Base-by-base conservation (phyloP, 2,113 vertebrate genomes). In the Physeter macrocephalus region DNA sequence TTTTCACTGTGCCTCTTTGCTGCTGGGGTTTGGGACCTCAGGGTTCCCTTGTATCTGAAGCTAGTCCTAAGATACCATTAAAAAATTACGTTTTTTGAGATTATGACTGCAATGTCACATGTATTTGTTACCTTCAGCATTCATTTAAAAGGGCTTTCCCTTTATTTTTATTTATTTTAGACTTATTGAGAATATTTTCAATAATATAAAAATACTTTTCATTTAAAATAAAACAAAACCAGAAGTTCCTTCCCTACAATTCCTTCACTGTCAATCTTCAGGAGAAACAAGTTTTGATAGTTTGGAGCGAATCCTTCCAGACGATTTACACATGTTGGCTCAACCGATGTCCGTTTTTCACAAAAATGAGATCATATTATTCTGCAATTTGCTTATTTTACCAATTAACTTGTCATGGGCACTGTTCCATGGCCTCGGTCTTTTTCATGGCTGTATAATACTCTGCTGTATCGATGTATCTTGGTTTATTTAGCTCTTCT, bases 91-190 rank as follows among this genome's bases (percentile, higher is more conserved):
- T 41, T 93, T 90, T 77, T 91, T 82, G 69, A 88, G 23, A 82
- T 72, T 86, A 62, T 91, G 31, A 83, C 31, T 66, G 5, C 7
- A 46, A 10, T 17, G 6, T 62, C 78, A 14, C 10, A 39, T 69
- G 23, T 59, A 31, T 52, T 88, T 93, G 57, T 94, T 61, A 77
- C 6, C 14, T 83, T 94, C 17, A 62, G 3, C 17, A 59, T 85
- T 77, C 77, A 83, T 59, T 78, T 9, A 57, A 75, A 75, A 54
- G 27, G 6, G 1, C 23, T 72, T 88, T 88, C 17, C 6, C 59
- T 92, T 90, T 90, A 64, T 54, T 85, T 88, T 71, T 82, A 36
- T 62, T 86, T 95, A 52, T 54, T 92, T 85, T 89, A 88, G 29
- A 80, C 46, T 81, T 90, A 81, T 8, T 69, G 15, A 43, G 67